These are phyloP conservation scores for Sycophaga agraensis DNA, from an alignment of 1,140 invertebrate species.

Conservation along the genomic window DNA sequence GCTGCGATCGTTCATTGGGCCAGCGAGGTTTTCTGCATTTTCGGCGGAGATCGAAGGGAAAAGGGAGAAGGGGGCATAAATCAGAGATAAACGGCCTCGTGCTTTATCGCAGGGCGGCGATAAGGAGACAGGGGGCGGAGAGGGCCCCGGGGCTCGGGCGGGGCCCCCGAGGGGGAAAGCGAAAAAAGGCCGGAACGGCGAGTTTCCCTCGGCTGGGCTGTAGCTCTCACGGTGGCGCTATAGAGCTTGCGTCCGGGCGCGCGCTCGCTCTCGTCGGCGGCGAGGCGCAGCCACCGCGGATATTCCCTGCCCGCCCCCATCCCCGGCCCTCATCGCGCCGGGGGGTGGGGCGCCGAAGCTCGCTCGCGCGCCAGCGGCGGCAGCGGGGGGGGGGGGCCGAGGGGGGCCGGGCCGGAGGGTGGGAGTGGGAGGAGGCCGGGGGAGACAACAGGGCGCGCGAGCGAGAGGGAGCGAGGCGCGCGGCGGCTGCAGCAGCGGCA, in stretches of 20 bases:
- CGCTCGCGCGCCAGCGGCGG: neutral
- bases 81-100: too few species aligned
- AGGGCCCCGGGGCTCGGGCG: neutral
- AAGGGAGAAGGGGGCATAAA: too few species aligned
- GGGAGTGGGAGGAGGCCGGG: constrained; percentile 9
- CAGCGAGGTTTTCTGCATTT: too few species aligned
- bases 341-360: constrained; percentile 16
- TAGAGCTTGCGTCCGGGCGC: constrained; percentile 6
- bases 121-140: neutral
- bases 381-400: constrained; percentile 10
- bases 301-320: neutral
- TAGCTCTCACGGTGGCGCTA: neutral
- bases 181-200: neutral
- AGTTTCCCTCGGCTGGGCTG: too few species aligned
- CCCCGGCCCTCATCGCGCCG: neutral
- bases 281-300: constrained; percentile 6
- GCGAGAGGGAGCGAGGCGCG: constrained; percentile 20
- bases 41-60: too few species aligned
- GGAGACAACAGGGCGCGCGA: neutral
- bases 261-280: constrained; percentile 6
- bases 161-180: constrained; percentile 1
- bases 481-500: constrained; percentile 42
- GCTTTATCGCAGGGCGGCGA: neutral
- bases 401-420: neutral
- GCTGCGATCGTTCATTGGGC: too few species aligned